phyloP scores from a whole-genome alignment of 2,888 invertebrate genomes.

The Criorhina ranunculi region DNA sequence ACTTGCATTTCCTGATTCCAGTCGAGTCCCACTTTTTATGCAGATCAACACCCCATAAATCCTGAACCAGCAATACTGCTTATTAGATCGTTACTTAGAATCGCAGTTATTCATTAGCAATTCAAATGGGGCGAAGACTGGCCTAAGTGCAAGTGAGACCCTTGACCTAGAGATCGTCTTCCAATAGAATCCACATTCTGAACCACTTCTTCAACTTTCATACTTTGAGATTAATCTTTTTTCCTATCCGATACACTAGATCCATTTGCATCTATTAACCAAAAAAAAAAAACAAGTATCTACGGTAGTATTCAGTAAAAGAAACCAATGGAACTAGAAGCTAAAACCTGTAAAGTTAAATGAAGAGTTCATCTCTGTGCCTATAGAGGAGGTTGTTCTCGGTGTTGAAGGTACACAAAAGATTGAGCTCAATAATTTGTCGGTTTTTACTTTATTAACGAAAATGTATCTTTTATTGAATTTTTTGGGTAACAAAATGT shows the following conservation, averaged over 20 bases:
- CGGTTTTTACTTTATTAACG: slow-evolving; percentile 2
- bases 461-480: slow-evolving; percentile 31
- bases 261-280: slow-evolving; percentile 25
- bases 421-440: slow-evolving; percentile 37
- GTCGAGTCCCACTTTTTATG: slow-evolving; percentile 42
- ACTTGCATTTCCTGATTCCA: slow-evolving; percentile 68
- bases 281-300: not conserved
- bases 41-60: slow-evolving; percentile 5
- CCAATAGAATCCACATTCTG: not conserved
- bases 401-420: slow-evolving; percentile 12
- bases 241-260: slow-evolving; percentile 16
- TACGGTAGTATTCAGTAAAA: not conserved
- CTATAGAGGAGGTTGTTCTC: slow-evolving; percentile 9
- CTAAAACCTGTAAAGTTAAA: slow-evolving; percentile 12
- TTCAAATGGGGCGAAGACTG: slow-evolving; percentile 1
- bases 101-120: slow-evolving; percentile 42
- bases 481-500: slow-evolving; percentile 35
- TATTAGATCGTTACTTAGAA: not conserved
- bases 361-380: slow-evolving; percentile 1
- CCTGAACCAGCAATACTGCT: not conserved
- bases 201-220: slow-evolving; percentile 54
- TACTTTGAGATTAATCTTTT: slow-evolving; percentile 27
- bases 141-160: slow-evolving; percentile 18
- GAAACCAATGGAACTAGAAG: not conserved
- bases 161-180: slow-evolving; percentile 10